Evolutionary conservation across 2,888 invertebrate genomes (phyloP).

Genomic region (Drosophila hamatofila): DNA sequence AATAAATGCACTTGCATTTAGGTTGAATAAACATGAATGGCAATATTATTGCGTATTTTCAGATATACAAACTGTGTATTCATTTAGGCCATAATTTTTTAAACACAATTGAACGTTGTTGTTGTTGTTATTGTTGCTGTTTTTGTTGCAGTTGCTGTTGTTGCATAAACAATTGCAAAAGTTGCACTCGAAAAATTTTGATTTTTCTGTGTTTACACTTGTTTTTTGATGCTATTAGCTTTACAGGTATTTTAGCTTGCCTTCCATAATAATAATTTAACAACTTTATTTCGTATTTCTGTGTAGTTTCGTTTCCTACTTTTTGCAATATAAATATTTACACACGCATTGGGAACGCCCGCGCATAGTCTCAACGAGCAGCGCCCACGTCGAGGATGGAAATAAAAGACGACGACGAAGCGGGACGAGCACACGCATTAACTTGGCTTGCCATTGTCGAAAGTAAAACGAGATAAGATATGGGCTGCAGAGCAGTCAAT

Average conservation of each 20-base stretch:
- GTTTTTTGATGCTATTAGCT: constrained; percentile 28
- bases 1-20: constrained; percentile 47
- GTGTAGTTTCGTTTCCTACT: constrained; percentile 16
- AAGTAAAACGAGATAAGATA: constrained; percentile 40
- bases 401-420: constrained; percentile 34
- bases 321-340: constrained; percentile 54
- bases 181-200: constrained; percentile 41
- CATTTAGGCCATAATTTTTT: constrained; percentile 55
- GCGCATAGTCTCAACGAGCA: constrained; percentile 17
- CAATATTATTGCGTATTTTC: constrained; percentile 27
- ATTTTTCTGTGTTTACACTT: constrained; percentile 47
- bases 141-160: constrained; percentile 39
- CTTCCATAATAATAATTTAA: constrained; percentile 55
- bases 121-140: constrained; percentile 19
- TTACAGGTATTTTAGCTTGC: constrained; percentile 42
- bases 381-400: constrained; percentile 56
- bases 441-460: constrained; percentile 27
- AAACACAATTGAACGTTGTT: constrained; percentile 59
- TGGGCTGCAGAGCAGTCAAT: constrained; percentile 14
- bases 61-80: constrained; percentile 14
- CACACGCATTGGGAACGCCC: constrained; percentile 37
- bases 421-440: constrained; percentile 29
- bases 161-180: constrained; percentile 73
- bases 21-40: constrained; percentile 15
- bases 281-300: constrained; percentile 51